Conservation (phyloP, 2,113 vertebrate species). For the Rafetus swinhoei region DNA sequence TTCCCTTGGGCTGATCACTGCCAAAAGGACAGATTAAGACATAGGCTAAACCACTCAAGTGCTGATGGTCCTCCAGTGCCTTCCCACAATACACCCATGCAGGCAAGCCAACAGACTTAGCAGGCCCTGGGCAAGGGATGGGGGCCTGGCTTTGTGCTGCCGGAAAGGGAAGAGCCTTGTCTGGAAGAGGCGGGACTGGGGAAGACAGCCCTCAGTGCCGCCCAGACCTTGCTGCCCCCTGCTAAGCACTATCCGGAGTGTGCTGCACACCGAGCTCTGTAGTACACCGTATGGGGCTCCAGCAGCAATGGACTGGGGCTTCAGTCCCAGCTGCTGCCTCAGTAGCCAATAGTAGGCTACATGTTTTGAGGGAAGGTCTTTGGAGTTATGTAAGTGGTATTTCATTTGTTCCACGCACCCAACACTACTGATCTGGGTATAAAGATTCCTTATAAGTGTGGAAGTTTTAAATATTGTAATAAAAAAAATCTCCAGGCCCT, state of each 20-base stretch:
- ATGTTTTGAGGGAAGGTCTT: background rate
- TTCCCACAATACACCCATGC: background rate
- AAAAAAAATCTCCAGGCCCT: background rate
- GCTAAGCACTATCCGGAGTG: no score
- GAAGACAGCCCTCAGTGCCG: no score
- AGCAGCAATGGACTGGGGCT: no score
- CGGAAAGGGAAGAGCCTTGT: no score
- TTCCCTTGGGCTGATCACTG: background rate
- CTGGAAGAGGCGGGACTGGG: no score
- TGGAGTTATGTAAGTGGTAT: background rate
- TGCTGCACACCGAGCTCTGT: no score
- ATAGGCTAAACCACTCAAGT: background rate
- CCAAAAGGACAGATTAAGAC: background rate
- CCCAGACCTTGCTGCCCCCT: no score
- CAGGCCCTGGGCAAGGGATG: no score
- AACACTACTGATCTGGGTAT: background rate
- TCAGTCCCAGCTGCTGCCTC: no score
- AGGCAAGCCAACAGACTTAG: no score
- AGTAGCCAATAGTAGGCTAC: background rate
- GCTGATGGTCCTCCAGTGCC: background rate
- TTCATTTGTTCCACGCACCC: conserved; percentile 15
- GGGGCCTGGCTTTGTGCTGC: no score
- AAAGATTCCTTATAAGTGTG: conserved; percentile 4
- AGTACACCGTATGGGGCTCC: no score
- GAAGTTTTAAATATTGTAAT: conserved; percentile 31